A percentile compares a stretch with the other conserved stretches of the same genome.
Evolutionary conservation across 1,140 invertebrate genomes (phyloP).

Genomic region (Eubasilissa regina): DNA sequence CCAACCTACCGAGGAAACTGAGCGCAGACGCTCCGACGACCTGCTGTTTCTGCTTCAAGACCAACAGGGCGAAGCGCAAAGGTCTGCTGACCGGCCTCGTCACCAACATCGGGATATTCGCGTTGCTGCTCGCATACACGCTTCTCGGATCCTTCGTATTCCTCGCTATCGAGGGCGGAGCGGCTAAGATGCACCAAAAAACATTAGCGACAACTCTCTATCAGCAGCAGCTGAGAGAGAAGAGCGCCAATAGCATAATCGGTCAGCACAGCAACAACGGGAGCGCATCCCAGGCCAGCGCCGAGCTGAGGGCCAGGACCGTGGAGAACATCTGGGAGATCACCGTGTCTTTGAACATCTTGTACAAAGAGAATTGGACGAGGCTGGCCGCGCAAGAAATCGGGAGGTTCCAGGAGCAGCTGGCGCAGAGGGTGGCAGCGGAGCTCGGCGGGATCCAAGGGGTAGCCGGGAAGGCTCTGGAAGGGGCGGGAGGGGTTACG

Average conservation of each 20-base stretch:
- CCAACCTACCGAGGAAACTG: conserved; percentile 42
- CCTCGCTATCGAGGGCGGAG: conserved; percentile 87
- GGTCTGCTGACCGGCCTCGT: conserved; percentile 81
- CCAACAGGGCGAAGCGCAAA: conserved; percentile 77
- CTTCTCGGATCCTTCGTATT: conserved; percentile 92
- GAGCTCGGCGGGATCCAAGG: conserved; percentile 75
- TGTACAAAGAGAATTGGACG: conserved; percentile 97
- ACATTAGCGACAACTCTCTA: conserved; percentile 76
- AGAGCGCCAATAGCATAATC: conserved; percentile 65
- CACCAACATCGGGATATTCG: conserved; percentile 91
- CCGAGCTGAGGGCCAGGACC: conserved; percentile 76
- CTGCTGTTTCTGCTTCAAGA: conserved; percentile 79
- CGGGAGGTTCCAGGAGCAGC: conserved; percentile 88
- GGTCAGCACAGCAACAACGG: conserved; percentile 62
- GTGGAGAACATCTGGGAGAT: conserved; percentile 96
- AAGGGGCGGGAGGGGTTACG: conserved; percentile 66
- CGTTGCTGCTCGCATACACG: conserved; percentile 90
- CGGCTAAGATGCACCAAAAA: conserved; percentile 77
- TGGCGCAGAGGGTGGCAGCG: conserved; percentile 84
- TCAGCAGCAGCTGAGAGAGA: conserved; percentile 67
- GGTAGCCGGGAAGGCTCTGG: conserved; percentile 68
- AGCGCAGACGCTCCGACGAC: conserved; percentile 61
- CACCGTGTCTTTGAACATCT: conserved; percentile 92
- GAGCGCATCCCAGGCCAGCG: conserved; percentile 63
- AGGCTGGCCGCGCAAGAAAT: conserved; percentile 89